phyloP scores from a whole-genome alignment of 2,797 vertebrate genomes.

The Botia almorhae region DNA sequence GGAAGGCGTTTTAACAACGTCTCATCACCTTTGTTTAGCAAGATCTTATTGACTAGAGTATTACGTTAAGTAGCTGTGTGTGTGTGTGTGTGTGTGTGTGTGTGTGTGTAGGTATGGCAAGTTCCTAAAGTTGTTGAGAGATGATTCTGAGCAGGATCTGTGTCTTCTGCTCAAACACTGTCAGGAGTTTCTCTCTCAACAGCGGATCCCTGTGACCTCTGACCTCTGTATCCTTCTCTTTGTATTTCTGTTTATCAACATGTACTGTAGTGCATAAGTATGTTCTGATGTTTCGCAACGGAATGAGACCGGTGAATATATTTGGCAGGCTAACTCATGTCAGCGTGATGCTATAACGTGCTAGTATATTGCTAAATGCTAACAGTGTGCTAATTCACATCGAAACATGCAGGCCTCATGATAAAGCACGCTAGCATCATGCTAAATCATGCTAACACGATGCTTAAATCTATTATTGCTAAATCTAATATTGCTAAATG shows the following conservation, averaged over 20 bases:
- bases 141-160: slow-evolving; percentile 75
- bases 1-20: slow-evolving; percentile 14
- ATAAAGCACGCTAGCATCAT: too few species aligned
- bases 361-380: too few species aligned
- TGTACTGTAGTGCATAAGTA: not conserved
- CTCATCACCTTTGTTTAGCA: slow-evolving; percentile 22
- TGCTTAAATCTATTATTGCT: too few species aligned
- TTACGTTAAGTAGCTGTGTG: not conserved
- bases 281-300: too few species aligned
- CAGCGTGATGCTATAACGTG: too few species aligned
- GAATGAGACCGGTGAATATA: too few species aligned
- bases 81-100: slow-evolving; percentile 18
- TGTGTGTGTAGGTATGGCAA: slow-evolving; percentile 83
- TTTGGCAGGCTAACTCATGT: too few species aligned
- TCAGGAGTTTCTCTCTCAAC: slow-evolving; percentile 82
- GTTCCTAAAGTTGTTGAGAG: slow-evolving; percentile 79
- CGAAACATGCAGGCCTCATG: too few species aligned
- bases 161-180: slow-evolving; percentile 81
- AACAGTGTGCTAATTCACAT: too few species aligned
- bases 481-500: too few species aligned
- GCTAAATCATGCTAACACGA: too few species aligned
- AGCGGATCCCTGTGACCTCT: slow-evolving; percentile 75
- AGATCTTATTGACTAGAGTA: slow-evolving; percentile 7
- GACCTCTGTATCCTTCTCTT: slow-evolving; percentile 86
- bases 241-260: slow-evolving; percentile 2